Percentiles rank a stretch among this genome's conserved stretches.
Conservation (phyloP, 2,113 vertebrate genomes). For the Callipepla squamata region DNA sequence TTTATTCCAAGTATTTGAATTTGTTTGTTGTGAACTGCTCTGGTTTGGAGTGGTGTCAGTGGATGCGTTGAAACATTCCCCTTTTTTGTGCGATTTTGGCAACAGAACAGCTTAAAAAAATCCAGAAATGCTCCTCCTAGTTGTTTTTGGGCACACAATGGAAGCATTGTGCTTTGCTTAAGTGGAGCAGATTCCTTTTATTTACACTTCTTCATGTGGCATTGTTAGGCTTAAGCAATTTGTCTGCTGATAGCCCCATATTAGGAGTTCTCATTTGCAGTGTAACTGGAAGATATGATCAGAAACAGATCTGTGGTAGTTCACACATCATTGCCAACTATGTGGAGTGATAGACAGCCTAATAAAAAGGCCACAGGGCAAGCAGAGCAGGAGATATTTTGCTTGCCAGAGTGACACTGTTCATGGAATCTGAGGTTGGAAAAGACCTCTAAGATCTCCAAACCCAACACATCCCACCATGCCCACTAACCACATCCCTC, state of each 20-base stretch:
- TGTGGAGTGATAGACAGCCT: slow-evolving; percentile 27
- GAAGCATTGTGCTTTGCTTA: slow-evolving; percentile 41
- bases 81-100: slow-evolving; percentile 64
- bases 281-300: slow-evolving; percentile 40
- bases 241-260: slow-evolving; percentile 64
- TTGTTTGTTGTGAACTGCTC: slow-evolving; percentile 40
- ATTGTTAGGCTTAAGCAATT: slow-evolving; percentile 58
- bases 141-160: slow-evolving; percentile 63
- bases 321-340: slow-evolving; percentile 38
- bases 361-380: slow-evolving; percentile 17
- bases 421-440: no score
- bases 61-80: slow-evolving; percentile 55
- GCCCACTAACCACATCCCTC: no score
- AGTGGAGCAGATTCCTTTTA: slow-evolving; percentile 52
- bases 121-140: slow-evolving; percentile 22
- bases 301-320: slow-evolving; percentile 55
- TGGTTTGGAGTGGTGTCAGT: slow-evolving; percentile 51
- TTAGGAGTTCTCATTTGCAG: slow-evolving; percentile 64
- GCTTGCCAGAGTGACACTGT: not conserved
- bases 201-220: slow-evolving; percentile 60
- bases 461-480: no score
- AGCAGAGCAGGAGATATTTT: not conserved
- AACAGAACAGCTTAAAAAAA: slow-evolving; percentile 7
- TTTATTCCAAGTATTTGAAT: slow-evolving; percentile 26
- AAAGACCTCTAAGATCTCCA: no score